Percentiles rank a stretch among this genome's conserved stretches.
Conservation (phyloP, 23 tunicate genomes). For the Botrylloides violaceus region DNA sequence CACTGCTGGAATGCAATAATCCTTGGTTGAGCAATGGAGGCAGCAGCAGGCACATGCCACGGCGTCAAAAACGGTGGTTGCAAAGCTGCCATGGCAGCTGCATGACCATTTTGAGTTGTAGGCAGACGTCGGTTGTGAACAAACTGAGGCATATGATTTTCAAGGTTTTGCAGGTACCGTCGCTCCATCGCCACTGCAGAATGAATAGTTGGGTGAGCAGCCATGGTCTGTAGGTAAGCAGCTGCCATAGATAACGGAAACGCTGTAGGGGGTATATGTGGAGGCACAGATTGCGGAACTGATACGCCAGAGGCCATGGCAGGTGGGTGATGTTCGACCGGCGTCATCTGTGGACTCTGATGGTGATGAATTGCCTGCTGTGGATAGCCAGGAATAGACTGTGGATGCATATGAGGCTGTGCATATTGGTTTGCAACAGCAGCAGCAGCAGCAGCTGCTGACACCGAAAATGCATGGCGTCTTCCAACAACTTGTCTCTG, state of each 20-base stretch:
- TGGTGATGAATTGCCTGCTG: background rate
- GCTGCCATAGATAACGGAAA: slow-evolving; percentile 20
- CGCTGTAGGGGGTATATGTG: background rate
- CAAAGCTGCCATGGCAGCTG: background rate
- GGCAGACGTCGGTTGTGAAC: background rate
- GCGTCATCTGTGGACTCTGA: slow-evolving; percentile 2
- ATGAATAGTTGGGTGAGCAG: background rate
- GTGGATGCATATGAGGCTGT: slow-evolving; percentile 10
- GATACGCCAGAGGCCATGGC: background rate
- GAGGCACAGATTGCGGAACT: slow-evolving; percentile 11
- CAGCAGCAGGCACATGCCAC: slow-evolving; percentile 37
- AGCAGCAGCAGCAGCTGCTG: slow-evolving; percentile 23
- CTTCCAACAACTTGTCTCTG: slow-evolving; percentile 11
- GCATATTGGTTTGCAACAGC: slow-evolving; percentile 23
- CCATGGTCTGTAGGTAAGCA: background rate
- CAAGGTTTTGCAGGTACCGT: background rate
- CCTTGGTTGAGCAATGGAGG: slow-evolving; percentile 50
- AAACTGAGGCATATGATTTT: background rate
- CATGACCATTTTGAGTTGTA: background rate
- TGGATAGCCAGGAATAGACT: background rate
- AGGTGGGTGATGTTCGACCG: background rate
- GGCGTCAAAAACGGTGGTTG: slow-evolving; percentile 32
- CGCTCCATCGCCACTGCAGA: background rate
- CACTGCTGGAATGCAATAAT: slow-evolving; percentile 72
- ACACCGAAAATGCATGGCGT: slow-evolving; percentile 12